phyloP scores from a whole-genome alignment of 2,113 vertebrate genomes.

The Murina feae region DNA sequence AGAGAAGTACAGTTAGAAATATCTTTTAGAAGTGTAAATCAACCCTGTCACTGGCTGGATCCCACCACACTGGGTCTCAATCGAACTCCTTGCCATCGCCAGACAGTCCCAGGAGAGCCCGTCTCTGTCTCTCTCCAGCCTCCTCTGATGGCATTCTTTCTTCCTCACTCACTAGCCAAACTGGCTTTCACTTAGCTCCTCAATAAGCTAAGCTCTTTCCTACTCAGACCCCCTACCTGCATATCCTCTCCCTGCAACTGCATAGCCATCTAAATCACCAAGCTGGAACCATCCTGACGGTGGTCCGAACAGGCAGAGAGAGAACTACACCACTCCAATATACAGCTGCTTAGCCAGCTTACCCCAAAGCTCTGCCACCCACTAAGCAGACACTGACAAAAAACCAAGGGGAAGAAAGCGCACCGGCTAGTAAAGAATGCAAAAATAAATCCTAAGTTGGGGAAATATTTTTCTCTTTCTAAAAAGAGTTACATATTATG shows the following conservation, averaged over 20 bases:
- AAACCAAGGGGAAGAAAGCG: not conserved
- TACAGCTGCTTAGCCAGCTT: not conserved
- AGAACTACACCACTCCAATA: not conserved
- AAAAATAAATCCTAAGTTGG: not conserved
- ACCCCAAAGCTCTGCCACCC: not conserved
- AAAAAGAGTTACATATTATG: not conserved
- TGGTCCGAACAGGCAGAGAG: not conserved
- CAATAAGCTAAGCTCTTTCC: not conserved
- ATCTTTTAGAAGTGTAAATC: not conserved
- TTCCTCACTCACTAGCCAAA: not conserved
- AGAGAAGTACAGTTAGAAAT: not conserved
- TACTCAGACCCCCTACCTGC: not conserved
- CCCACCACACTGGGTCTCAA: not conserved
- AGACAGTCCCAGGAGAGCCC: not conserved
- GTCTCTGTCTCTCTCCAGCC: not conserved
- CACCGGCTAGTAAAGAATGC: not conserved
- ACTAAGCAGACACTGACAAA: not conserved
- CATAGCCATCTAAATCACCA: not conserved
- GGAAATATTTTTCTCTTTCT: not conserved
- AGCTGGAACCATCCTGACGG: not conserved
- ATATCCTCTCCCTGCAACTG: not conserved
- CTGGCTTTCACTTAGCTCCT: not conserved
- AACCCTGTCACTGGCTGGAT: not conserved
- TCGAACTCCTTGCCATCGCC: not conserved
- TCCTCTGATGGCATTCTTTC: not conserved